Percentiles rank a stretch among this genome's conserved stretches.
Conservation (phyloP, 2,797 vertebrate species). For the Petrocephalus sullivani region DNA sequence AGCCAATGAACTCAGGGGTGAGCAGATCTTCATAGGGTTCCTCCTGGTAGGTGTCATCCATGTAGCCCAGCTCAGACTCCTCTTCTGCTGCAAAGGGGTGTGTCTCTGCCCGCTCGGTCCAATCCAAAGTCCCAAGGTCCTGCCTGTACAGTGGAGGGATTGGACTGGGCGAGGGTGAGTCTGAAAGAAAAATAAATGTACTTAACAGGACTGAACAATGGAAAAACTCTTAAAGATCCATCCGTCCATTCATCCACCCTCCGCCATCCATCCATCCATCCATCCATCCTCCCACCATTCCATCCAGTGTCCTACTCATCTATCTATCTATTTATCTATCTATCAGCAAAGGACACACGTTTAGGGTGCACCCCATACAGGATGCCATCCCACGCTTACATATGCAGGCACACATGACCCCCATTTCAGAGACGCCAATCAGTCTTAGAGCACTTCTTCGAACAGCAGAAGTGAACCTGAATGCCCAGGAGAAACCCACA, state of each 20-base stretch:
- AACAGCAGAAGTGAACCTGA: not conserved
- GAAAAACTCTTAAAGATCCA: not conserved
- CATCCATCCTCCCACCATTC: not conserved
- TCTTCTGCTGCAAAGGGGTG: slow-evolving; percentile 67
- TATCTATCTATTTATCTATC: not conserved
- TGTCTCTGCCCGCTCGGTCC: slow-evolving; percentile 68
- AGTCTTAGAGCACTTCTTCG: not conserved
- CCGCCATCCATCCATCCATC: not conserved
- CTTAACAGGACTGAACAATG: not conserved
- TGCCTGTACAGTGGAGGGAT: slow-evolving; percentile 61
- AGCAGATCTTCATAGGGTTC: slow-evolving; percentile 71
- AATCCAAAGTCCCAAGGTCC: slow-evolving; percentile 54
- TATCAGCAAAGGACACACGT: not conserved
- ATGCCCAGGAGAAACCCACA: not conserved
- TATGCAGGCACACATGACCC: not conserved
- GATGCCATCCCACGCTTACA: not conserved
- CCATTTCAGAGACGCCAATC: not conserved
- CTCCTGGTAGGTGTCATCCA: slow-evolving; percentile 73
- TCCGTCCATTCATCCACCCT: not conserved
- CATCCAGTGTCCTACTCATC: not conserved
- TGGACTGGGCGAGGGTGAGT: slow-evolving; percentile 63
- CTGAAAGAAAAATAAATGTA: slow-evolving; percentile 41
- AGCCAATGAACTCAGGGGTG: slow-evolving; percentile 64
- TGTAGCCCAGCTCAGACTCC: slow-evolving; percentile 69
- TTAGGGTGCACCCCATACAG: not conserved